Evolutionary conservation across 1,140 invertebrate genomes (phyloP).

Genomic region (Phymastichus coffea): DNA sequence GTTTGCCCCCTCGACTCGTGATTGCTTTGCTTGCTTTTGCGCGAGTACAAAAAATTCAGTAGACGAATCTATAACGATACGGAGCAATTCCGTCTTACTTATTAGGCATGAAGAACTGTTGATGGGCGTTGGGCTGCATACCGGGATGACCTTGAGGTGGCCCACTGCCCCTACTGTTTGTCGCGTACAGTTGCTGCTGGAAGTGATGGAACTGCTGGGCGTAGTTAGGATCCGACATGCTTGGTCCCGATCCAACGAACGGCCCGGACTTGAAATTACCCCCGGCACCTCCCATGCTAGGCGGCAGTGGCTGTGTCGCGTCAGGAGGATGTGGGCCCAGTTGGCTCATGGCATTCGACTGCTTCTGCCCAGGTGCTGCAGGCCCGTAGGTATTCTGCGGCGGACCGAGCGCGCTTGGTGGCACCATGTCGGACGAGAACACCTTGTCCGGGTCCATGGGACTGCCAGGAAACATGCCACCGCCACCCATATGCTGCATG

Average conservation of each 20-base stretch:
- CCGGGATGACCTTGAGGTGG: constrained; percentile 47
- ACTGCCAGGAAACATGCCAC: constrained; percentile 53
- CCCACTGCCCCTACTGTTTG: constrained; percentile 70
- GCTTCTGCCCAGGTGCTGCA: constrained; percentile 35
- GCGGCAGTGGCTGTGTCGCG: constrained; percentile 72
- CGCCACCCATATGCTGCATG: constrained; percentile 62
- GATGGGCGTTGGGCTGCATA: constrained; percentile 53
- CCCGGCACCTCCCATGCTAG: constrained; percentile 70
- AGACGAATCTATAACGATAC: too few species aligned
- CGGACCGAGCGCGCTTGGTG: constrained; percentile 27
- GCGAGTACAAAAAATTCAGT: too few species aligned
- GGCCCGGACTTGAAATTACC: constrained; percentile 75
- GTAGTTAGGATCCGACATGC: constrained; percentile 86
- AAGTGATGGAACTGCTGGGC: constrained; percentile 94
- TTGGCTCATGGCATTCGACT: constrained; percentile 59
- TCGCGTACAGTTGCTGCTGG: constrained; percentile 91
- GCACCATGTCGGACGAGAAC: constrained; percentile 53
- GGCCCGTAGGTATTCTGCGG: constrained; percentile 37
- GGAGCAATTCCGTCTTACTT: too few species aligned
- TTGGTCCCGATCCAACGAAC: constrained; percentile 80
- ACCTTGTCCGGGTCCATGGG: constrained; percentile 56
- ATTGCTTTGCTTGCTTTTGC: too few species aligned
- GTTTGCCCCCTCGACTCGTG: too few species aligned
- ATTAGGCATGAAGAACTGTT: constrained; percentile 60
- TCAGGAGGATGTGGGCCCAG: constrained; percentile 55